phyloP scores from a whole-genome alignment of 1,140 invertebrate species.

The Bombus picipes region DNA sequence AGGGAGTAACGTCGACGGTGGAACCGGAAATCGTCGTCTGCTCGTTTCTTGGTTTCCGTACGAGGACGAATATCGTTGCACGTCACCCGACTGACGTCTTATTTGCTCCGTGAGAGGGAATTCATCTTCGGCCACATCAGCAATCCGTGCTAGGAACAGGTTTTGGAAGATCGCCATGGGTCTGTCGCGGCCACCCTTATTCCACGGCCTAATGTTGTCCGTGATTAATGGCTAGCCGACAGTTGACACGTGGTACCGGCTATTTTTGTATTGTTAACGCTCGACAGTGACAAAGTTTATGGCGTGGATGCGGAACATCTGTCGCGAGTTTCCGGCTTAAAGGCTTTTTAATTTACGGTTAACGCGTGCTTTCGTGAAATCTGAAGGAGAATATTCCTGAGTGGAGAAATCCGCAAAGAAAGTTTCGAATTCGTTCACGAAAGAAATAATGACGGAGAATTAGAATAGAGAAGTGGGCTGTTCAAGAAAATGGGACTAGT shows the following conservation, averaged over 20 bases:
- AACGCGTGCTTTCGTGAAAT: background rate
- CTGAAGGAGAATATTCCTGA: background rate
- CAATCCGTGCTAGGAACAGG: constrained; percentile 9
- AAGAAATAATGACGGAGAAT: background rate
- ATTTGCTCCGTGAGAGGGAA: constrained; percentile 59
- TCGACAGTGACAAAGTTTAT: constrained; percentile 25
- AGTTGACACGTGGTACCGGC: background rate
- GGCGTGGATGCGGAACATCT: constrained; percentile 27
- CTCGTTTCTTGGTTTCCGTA: background rate
- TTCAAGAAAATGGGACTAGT: constrained; percentile 22
- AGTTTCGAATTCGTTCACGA: background rate
- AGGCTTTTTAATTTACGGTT: constrained; percentile 34
- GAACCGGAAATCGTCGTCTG: background rate
- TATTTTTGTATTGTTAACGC: constrained; percentile 29
- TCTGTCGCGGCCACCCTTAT: constrained; percentile 40
- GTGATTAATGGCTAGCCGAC: constrained; percentile 41
- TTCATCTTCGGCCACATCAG: constrained; percentile 46
- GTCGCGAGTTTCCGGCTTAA: background rate
- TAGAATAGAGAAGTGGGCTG: background rate
- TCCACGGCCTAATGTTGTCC: constrained; percentile 46
- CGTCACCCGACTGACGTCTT: constrained; percentile 58
- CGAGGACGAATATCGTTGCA: constrained; percentile 45
- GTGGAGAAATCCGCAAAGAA: background rate
- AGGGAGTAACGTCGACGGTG: background rate
- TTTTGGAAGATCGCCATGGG: constrained; percentile 53